Conservation (phyloP, 2,797 vertebrate species). For the Lindbergichthys nudifrons region DNA sequence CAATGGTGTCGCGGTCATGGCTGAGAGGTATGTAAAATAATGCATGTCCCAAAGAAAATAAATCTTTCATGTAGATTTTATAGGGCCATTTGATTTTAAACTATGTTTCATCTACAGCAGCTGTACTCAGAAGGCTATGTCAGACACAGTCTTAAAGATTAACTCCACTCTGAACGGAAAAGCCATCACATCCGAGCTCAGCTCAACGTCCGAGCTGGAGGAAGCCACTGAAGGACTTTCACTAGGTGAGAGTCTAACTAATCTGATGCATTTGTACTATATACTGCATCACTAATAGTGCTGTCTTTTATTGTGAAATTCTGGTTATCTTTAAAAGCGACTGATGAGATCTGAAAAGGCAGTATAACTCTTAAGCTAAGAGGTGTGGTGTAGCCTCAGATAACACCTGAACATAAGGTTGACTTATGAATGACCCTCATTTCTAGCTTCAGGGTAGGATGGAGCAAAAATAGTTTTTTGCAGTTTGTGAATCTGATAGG, state of each 20-base stretch:
- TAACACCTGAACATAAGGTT: background rate
- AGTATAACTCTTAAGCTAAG: background rate
- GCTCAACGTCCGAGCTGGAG: background rate
- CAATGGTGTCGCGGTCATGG: slow-evolving; percentile 43
- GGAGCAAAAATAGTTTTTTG: background rate
- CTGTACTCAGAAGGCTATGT: slow-evolving; percentile 4
- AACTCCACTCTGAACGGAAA: slow-evolving; percentile 35
- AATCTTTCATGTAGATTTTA: background rate
- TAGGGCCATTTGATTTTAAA: background rate
- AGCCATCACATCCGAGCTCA: slow-evolving; percentile 1
- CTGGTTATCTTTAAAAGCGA: background rate
- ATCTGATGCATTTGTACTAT: too few species aligned
- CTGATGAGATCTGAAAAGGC: background rate
- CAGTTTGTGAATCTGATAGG: background rate
- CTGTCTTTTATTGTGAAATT: background rate
- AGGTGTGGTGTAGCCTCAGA: background rate
- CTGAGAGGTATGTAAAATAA: slow-evolving; percentile 69
- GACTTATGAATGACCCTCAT: background rate
- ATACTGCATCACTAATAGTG: background rate
- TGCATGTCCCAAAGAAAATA: background rate
- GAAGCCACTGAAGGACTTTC: slow-evolving; percentile 11
- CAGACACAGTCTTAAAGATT: slow-evolving; percentile 27
- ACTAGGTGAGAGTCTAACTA: slow-evolving; percentile 48
- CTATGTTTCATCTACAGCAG: slow-evolving; percentile 23
- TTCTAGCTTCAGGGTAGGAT: background rate